Conservation (phyloP, 2,797 vertebrate species). For the Clarias pachynema region DNA sequence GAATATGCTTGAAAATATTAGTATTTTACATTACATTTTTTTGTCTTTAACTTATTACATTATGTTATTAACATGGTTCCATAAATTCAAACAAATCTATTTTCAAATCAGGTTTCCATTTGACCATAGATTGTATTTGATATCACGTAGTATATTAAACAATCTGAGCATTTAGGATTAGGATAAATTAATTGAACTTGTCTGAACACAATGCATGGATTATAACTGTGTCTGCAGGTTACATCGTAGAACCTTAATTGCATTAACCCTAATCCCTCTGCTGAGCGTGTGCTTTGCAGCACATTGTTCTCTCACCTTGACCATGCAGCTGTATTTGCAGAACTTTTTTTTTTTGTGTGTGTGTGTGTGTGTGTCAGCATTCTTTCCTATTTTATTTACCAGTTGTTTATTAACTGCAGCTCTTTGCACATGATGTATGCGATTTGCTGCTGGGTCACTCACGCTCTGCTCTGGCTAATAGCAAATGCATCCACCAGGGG, state of each 20-base stretch:
- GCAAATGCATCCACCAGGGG: neutral
- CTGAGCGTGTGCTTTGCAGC: conserved; percentile 12
- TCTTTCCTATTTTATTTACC: neutral
- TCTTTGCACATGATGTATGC: neutral
- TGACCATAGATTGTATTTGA: too few relatives aligned
- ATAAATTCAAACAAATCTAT: neutral
- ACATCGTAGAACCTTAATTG: conserved; percentile 64
- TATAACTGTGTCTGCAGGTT: conserved; percentile 63
- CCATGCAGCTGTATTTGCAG: neutral
- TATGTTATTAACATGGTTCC: neutral
- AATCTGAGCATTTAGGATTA: neutral
- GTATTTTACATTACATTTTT: neutral
- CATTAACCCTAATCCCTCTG: conserved; percentile 70
- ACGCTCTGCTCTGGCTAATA: neutral
- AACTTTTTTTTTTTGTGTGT: neutral
- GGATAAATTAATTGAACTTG: conserved; percentile 45
- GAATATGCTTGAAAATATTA: neutral
- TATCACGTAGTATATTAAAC: neutral
- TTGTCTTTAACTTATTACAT: neutral
- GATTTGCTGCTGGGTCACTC: neutral
- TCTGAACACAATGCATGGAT: conserved; percentile 66
- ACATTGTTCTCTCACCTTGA: neutral
- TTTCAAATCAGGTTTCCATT: neutral
- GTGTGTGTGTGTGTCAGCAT: conserved; percentile 19
- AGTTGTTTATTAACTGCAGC: neutral